phyloP scores from a whole-genome alignment of 2,888 invertebrate species.

The Troides oblongomaculatus region DNA sequence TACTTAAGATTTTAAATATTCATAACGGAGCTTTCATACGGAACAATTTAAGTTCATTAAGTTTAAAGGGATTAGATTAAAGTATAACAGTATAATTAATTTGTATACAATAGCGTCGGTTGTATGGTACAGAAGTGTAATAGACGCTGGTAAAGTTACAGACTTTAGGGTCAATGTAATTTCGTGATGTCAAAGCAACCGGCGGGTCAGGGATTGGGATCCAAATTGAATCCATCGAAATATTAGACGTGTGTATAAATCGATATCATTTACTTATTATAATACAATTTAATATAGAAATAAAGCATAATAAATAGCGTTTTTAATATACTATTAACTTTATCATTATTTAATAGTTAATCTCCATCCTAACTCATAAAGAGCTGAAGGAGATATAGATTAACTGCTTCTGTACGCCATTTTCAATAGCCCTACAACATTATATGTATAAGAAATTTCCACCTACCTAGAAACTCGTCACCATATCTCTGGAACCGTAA shows the following conservation, averaged over 20 bases:
- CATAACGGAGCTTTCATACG: background rate
- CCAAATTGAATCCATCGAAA: conserved; percentile 19
- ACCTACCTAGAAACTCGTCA: too few species aligned
- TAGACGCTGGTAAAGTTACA: conserved; percentile 15
- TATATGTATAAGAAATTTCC: too few species aligned
- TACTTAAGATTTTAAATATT: background rate
- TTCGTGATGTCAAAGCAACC: conserved; percentile 11
- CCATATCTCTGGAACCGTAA: too few species aligned
- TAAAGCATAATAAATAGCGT: too few species aligned
- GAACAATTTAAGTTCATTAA: background rate
- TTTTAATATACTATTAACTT: too few species aligned
- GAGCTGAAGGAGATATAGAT: too few species aligned
- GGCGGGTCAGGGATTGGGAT: conserved; percentile 12
- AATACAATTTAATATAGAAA: too few species aligned
- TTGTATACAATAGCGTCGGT: conserved; percentile 1
- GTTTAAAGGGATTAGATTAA: background rate
- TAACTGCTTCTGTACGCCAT: too few species aligned
- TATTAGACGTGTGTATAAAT: background rate
- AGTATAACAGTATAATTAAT: conserved; percentile 1
- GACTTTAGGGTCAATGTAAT: conserved; percentile 24
- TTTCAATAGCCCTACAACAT: too few species aligned
- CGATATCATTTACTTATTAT: too few species aligned
- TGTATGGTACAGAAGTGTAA: conserved; percentile 4
- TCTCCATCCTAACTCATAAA: too few species aligned
- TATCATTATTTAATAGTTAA: too few species aligned